phyloP scores from a whole-genome alignment of 1,140 invertebrate species.

The Lineus longissimus region DNA sequence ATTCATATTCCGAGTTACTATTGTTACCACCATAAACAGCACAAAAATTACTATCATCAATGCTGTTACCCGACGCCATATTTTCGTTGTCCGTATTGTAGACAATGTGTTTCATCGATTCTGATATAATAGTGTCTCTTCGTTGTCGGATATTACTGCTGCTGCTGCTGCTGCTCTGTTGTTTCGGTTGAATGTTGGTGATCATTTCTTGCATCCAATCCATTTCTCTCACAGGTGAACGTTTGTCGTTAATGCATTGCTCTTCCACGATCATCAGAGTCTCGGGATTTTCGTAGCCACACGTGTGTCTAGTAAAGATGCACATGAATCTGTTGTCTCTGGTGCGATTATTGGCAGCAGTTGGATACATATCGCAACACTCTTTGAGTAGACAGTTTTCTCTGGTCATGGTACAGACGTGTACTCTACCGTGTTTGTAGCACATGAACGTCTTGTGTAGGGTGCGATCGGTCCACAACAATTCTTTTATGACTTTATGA shows the following conservation, averaged over 20 bases:
- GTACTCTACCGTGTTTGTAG: neutral
- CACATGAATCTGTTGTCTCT: neutral
- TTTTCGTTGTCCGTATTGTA: no score
- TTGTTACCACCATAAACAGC: no score
- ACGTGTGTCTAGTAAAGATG: neutral
- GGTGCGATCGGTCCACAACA: neutral
- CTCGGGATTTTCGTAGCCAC: constrained; percentile 1
- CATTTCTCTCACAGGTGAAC: neutral
- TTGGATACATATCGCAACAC: no score
- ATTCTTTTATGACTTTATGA: neutral
- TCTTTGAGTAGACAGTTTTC: neutral
- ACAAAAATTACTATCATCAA: no score
- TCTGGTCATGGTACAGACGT: neutral
- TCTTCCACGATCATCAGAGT: neutral
- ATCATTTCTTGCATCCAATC: neutral
- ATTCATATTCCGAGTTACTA: no score
- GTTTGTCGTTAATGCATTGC: neutral
- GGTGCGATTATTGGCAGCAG: neutral
- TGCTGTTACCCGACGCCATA: no score
- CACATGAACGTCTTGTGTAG: neutral
- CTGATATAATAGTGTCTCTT: no score
- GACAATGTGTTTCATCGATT: no score
- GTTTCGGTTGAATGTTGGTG: no score
- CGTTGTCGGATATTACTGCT: no score
- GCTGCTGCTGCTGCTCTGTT: no score